Percentiles rank a stretch among this genome's conserved stretches.
Conservation (phyloP, 2,888 invertebrate species). For the Salpingus planirostris region DNA sequence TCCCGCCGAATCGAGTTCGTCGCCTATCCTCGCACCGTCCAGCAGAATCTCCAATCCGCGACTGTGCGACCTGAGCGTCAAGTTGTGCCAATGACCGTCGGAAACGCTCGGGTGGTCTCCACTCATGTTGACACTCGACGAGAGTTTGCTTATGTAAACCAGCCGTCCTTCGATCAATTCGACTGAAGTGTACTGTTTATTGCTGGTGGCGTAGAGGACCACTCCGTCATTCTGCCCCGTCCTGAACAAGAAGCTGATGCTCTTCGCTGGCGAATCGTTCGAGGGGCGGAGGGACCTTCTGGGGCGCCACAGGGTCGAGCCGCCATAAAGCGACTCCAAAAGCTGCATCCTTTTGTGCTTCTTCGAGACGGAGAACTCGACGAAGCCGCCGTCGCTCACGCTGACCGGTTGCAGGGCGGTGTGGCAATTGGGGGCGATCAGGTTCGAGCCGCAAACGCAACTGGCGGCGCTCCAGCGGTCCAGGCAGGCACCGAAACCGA, state of each 20-base stretch:
- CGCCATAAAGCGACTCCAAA: slow-evolving; percentile 67
- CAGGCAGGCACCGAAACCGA: slow-evolving; percentile 61
- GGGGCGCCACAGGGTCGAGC: slow-evolving; percentile 59
- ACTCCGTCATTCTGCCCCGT: slow-evolving; percentile 71
- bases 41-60: slow-evolving; percentile 64
- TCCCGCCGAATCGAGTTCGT: slow-evolving; percentile 76
- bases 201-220: slow-evolving; percentile 78
- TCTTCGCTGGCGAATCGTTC: slow-evolving; percentile 51
- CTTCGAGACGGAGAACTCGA: slow-evolving; percentile 73
- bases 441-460: slow-evolving; percentile 59
- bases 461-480: slow-evolving; percentile 76
- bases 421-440: slow-evolving; percentile 72
- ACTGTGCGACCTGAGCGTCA: slow-evolving; percentile 64
- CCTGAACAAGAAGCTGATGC: slow-evolving; percentile 69
- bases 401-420: slow-evolving; percentile 71
- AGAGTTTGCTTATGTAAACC: slow-evolving; percentile 70
- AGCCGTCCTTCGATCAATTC: slow-evolving; percentile 70
- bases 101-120: slow-evolving; percentile 54
- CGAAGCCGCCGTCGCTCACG: slow-evolving; percentile 65
- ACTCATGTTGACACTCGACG: slow-evolving; percentile 75
- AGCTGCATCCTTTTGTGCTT: slow-evolving; percentile 81
- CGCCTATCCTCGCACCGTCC: slow-evolving; percentile 64
- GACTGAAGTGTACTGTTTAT: slow-evolving; percentile 77
- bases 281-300: slow-evolving; percentile 7
- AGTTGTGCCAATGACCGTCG: slow-evolving; percentile 85